Evolutionary conservation across 2,888 invertebrate genomes (phyloP).

Genomic region (Melanotus villosus): DNA sequence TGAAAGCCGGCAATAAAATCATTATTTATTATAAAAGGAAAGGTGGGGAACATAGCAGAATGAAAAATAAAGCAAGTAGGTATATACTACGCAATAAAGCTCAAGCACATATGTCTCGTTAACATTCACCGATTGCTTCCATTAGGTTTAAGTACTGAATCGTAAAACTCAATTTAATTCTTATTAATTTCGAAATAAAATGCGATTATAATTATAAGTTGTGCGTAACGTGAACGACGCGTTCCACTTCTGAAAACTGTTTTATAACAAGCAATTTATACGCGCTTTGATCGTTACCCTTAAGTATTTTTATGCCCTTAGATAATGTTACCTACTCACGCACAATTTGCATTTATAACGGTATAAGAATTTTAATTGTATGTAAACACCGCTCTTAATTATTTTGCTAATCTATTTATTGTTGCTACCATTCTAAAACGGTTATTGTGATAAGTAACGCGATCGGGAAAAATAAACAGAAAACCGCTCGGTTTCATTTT

Average conservation of each 20-base stretch:
- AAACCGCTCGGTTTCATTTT: background rate
- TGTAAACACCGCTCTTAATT: slow-evolving; percentile 41
- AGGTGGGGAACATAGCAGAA: background rate
- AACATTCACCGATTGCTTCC: slow-evolving; percentile 29
- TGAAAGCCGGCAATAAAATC: background rate
- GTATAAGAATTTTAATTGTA: slow-evolving; percentile 42
- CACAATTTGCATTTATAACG: slow-evolving; percentile 53
- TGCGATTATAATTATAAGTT: slow-evolving; percentile 54
- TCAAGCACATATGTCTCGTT: slow-evolving; percentile 18
- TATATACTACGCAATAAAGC: slow-evolving; percentile 24
- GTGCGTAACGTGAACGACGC: slow-evolving; percentile 49
- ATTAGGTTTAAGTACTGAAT: slow-evolving; percentile 40
- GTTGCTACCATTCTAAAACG: slow-evolving; percentile 5
- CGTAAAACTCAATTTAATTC: slow-evolving; percentile 45
- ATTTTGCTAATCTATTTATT: slow-evolving; percentile 37
- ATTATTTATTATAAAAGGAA: background rate
- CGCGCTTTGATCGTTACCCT: slow-evolving; percentile 46
- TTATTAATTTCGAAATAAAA: slow-evolving; percentile 50
- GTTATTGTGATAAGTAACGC: slow-evolving; percentile 1
- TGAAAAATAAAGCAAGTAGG: slow-evolving; percentile 5
- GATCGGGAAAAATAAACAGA: background rate
- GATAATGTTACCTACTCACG: slow-evolving; percentile 52
- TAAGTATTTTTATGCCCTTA: slow-evolving; percentile 44
- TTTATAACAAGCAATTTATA: slow-evolving; percentile 48
- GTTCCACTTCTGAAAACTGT: slow-evolving; percentile 44